Evolutionary conservation across 2,113 vertebrate genomes (phyloP), one percentile per base, ranked within the genome.

Genomic region (Tachysurus vachellii): DNA sequence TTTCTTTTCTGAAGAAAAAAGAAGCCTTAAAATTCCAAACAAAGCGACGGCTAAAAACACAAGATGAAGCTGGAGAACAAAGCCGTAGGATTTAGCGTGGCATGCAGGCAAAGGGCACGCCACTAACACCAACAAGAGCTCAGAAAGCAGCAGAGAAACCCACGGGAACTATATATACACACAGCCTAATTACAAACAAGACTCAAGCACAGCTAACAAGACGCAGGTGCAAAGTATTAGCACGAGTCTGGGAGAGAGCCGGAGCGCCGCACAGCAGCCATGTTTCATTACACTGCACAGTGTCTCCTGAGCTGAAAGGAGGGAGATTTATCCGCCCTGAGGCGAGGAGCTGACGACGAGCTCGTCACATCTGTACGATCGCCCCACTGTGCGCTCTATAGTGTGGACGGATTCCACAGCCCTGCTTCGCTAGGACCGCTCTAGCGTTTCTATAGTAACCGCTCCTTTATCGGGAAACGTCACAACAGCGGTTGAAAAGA

Each of bases 61-160:
- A 42, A 71, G 5, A 71, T 16, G 23, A 26, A 50, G 5, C 10
- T 26, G 21, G 50, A 56, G 76, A 79, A 56, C n/a, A 79, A 79
- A 79, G 47, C 1, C 50, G 16, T 50, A 54, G 76, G 76, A 56
- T 28, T 79, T 79, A 79, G 76, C 4, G n/a, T 79, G 76, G 76
- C 76, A 79, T 19, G 76, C 76, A 79, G 76, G 76, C 76, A 79
- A 79, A 79, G 76, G 76, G 50, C 76, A 79, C 53, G 26, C n/a
- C 26, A 28, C 76, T 56, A 56, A 54, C 76, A 79, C 47, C 76
- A 54, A 79, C 50, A 79, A 54, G 44, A 23, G 11, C 73, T 71
- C 68, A 17, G 31, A 21, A 21, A 71, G 71, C 36, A 76, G 19
- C 44, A 4, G 42, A 76, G 73, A 79, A 54, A 28, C 50, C 47